Percentiles rank a stretch among this genome's conserved stretches.
Evolutionary conservation across 2,888 invertebrate species (phyloP).

Genomic region (Nematopogon swammerdamellus): DNA sequence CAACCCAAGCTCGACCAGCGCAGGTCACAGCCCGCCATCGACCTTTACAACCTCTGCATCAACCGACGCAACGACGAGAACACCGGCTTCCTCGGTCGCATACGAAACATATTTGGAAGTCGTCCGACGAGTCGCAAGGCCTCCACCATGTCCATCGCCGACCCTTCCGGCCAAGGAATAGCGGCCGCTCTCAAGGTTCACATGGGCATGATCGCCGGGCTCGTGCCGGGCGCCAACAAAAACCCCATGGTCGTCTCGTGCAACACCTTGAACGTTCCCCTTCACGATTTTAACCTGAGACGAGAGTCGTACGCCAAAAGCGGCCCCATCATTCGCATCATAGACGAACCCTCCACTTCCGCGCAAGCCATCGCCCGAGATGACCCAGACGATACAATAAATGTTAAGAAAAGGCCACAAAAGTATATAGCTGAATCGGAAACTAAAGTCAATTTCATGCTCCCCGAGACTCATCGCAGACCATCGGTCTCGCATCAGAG

Average conservation of each 20-base stretch:
- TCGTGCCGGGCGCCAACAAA: constrained; percentile 64
- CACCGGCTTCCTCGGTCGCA: constrained; percentile 49
- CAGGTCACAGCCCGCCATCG: constrained; percentile 56
- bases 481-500: constrained; percentile 43
- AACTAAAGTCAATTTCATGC: constrained; percentile 63
- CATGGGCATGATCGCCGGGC: constrained; percentile 68
- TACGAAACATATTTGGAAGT: constrained; percentile 60
- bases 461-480: constrained; percentile 47
- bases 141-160: constrained; percentile 61
- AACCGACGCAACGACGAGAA: constrained; percentile 53
- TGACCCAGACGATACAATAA: not conserved
- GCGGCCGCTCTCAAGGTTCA: constrained; percentile 70
- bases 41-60: constrained; percentile 56
- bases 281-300: constrained; percentile 35
- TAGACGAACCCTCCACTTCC: constrained; percentile 45
- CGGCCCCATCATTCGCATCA: constrained; percentile 60
- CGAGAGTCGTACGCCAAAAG: constrained; percentile 57
- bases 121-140: constrained; percentile 65
- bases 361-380: too few species aligned
- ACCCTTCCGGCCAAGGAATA: constrained; percentile 57
- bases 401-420: constrained; percentile 18
- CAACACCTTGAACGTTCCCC: constrained; percentile 55
- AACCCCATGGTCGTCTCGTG: constrained; percentile 57
- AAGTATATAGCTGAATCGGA: constrained; percentile 54
- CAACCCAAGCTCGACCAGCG: constrained; percentile 61